Conservation (phyloP, 2,113 vertebrate species). For the Thamnaconus septentrionalis region DNA sequence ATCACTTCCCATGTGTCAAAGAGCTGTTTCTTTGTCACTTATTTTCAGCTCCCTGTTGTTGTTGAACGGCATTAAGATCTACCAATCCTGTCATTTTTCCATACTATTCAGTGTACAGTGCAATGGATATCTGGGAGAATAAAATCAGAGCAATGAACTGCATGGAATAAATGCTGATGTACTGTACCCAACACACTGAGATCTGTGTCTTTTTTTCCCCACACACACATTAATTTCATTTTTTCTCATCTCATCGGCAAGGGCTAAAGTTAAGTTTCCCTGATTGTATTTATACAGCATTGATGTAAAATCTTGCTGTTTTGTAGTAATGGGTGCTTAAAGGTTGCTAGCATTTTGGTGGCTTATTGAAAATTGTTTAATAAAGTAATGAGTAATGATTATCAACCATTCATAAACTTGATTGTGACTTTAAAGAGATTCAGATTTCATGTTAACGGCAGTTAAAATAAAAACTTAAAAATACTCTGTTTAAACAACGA, state of each 20-base stretch:
- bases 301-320: no score
- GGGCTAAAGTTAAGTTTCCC: not conserved
- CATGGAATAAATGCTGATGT: slow-evolving; percentile 97
- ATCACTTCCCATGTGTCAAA: slow-evolving; percentile 52
- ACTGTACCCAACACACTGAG: slow-evolving; percentile 73
- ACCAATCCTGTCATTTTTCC: slow-evolving; percentile 74
- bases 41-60: slow-evolving; percentile 45
- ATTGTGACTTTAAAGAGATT: no score
- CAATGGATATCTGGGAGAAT: slow-evolving; percentile 82
- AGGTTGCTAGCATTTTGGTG: no score
- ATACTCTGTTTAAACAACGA: no score
- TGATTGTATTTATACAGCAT: no score
- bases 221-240: not conserved
- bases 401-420: no score
- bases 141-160: slow-evolving; percentile 88
- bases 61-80: slow-evolving; percentile 75
- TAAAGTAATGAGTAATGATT: no score
- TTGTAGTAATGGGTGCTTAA: no score
- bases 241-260: not conserved
- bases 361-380: no score
- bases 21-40: slow-evolving; percentile 57
- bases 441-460: no score
- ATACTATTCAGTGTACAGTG: slow-evolving; percentile 84
- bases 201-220: slow-evolving; percentile 6
- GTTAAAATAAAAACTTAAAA: no score